A percentile compares a stretch with the other conserved stretches of the same genome.
Evolutionary conservation across 2,113 vertebrate genomes (phyloP).

Genomic region (Ibidorhyncha struthersii): DNA sequence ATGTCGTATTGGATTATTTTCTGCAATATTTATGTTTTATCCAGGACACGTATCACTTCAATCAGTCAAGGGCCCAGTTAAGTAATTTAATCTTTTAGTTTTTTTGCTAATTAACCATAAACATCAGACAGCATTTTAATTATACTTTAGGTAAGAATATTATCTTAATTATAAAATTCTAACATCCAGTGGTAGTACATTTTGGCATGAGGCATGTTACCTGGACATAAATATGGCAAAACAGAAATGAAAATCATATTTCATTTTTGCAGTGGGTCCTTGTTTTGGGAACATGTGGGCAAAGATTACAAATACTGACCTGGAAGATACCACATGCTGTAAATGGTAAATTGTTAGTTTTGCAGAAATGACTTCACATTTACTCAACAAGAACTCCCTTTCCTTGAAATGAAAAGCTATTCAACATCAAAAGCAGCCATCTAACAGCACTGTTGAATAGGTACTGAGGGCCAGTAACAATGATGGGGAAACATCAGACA

Average conservation of each 20-base stretch:
- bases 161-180: conserved; percentile 24
- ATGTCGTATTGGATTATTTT: conserved; percentile 74
- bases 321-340: neutral
- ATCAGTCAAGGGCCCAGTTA: conserved; percentile 39
- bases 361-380: neutral
- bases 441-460: neutral
- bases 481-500: neutral
- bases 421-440: neutral
- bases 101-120: conserved; percentile 47
- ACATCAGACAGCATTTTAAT: conserved; percentile 44
- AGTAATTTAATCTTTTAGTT: conserved; percentile 45
- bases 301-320: neutral
- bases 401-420: neutral
- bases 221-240: neutral
- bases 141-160: conserved; percentile 36
- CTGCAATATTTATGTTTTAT: conserved; percentile 68
- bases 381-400: neutral
- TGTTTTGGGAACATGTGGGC: neutral
- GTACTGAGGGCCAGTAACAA: neutral
- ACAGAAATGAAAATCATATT: neutral
- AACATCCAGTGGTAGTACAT: neutral
- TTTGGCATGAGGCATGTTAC: neutral
- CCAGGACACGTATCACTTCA: conserved; percentile 57
- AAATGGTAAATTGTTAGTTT: neutral
- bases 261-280: neutral